Evolutionary conservation across 2,888 invertebrate species (phyloP).

Genomic region (Trichacis sp.): DNA sequence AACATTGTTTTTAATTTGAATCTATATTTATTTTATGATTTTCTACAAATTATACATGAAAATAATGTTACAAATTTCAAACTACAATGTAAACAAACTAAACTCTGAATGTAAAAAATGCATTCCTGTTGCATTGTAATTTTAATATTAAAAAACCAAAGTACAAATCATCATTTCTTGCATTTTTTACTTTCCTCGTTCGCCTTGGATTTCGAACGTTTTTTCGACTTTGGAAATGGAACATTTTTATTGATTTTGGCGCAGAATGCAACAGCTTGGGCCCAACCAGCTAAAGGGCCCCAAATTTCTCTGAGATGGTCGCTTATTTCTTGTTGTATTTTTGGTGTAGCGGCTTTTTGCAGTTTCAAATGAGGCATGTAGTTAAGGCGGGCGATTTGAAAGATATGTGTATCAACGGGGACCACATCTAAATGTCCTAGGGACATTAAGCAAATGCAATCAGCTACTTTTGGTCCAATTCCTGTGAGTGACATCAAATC

Average conservation of each 20-base stretch:
- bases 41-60: too few relatives aligned
- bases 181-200: neutral
- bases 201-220: neutral
- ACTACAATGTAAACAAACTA: conserved; percentile 3
- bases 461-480: conserved; percentile 96
- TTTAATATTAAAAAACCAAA: too few relatives aligned
- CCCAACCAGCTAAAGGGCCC: conserved; percentile 93
- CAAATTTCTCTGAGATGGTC: conserved; percentile 83
- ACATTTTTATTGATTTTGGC: conserved; percentile 56
- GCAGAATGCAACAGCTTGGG: conserved; percentile 83
- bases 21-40: too few relatives aligned
- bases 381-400: conserved; percentile 85
- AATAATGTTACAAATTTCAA: too few relatives aligned
- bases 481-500: conserved; percentile 86
- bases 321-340: conserved; percentile 88
- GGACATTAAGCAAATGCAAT: conserved; percentile 98
- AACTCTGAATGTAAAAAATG: neutral
- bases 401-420: conserved; percentile 97
- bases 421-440: conserved; percentile 88
- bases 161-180: neutral
- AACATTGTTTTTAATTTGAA: too few relatives aligned
- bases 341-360: conserved; percentile 84
- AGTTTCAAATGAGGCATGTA: conserved; percentile 83
- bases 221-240: neutral
- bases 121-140: neutral